Base-by-base conservation (phyloP, 2,113 vertebrate species). In the Meriones unguiculatus region DNA sequence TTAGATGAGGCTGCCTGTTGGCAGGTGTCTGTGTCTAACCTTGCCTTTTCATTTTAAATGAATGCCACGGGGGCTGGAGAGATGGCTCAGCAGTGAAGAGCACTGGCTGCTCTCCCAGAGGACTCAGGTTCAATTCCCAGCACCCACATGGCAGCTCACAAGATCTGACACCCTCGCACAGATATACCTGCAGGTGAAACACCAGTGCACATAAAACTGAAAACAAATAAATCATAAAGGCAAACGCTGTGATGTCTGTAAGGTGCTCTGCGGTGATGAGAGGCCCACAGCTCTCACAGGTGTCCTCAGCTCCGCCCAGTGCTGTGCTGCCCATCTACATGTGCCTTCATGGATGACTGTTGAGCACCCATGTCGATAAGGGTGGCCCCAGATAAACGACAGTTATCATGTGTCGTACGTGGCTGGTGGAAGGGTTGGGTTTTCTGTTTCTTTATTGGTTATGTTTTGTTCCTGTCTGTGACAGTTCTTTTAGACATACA, bases 401-500 rank as follows among this genome's bases (percentile, higher is more conserved):
- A 77, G 0, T 69, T 25, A 7, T 94, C 28, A 62, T 38, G 59
- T 64, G 59, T 89, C 59, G 12, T 62, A 30, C n/a, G 75, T 65
- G 22, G 25, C 41, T 91, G 30, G 28, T 46, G 1, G 41, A 13
- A 93, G 46, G 20, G 46, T 70, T 87, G 64, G 5, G 94, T 57
- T 77, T 50, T 14, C 17, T 14, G 78, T 46, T 46, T 46, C 46
- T 46, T 46, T 46, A 5, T 46, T 46, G 46, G 46, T 46, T 46
- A 5, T 46, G 46, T 46, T 46, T 46, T 46, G 46, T 46, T 46
- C 46, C 46, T 46, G 46, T 73, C 90, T 62, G 15, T 78, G 89
- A 57, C 89, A 73, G 38, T 76, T 78, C 86, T 91, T 91, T 89
- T 94, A 93, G 38, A 54, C n/a, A 75, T 81, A 8, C 22, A 65